Evolutionary conservation across 2,113 vertebrate species (phyloP), one percentile per base, ranked within the genome.

Genomic region (Carassius auratus): DNA sequence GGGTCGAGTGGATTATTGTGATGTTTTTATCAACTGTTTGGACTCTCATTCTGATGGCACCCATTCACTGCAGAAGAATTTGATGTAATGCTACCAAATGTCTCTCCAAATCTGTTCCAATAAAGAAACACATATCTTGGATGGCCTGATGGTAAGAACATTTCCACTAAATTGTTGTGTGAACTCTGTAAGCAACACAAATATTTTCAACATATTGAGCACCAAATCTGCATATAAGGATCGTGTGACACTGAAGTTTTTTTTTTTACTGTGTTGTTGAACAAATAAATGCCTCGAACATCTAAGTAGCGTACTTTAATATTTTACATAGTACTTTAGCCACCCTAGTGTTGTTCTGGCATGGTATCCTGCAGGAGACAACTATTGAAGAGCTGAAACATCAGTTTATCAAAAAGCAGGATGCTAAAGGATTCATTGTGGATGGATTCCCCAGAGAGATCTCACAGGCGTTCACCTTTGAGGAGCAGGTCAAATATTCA

Each of bases 391-490:
- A 94, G 85, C 86, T 94, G 17, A 94, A 94, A 38, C 93, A 94
- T 5, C 93, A 94, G 83, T 94, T 94, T 62, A 93, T 94, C 38
- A 92, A 92, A 85, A 90, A 91, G 30, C 93, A 89, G 57, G 91
- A 92, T 61, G 91, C 92, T 21, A 82, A 87, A 50, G 93, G 93
- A 15, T 94, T 94, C 69, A 92, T 94, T 15, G 92, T 94, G 64
- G 93, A 94, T n/a, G 93, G 93, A 26, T 94, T 94, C 50, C 93
- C 93, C 15, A 86, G 93, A 73, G 93, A 94, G 84, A 94, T 94
- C 45, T 89, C 92, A 8, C 93, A 94, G 84, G 92, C 90, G 2
- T 92, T 94, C 76, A 92, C 93, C 8, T 94, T 94, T 66, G 92
- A 94, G 74, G 93, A 94, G 75, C 93, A 94, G 93, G 93, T 94